Conservation (phyloP, 2,888 invertebrate species). For the Parnassius apollo region DNA sequence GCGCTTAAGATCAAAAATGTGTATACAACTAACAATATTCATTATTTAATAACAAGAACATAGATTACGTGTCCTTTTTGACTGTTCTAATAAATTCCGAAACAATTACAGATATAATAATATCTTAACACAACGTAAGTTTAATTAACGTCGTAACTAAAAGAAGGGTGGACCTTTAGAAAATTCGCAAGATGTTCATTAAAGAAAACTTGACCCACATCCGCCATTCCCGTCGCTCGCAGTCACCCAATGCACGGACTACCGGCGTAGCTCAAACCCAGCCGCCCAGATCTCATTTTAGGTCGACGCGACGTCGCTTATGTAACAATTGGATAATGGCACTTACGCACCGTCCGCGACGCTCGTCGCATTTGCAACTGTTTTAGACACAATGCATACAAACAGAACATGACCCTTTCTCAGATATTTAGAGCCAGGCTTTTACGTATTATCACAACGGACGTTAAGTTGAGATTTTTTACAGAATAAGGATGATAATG, state of each 20-base stretch:
- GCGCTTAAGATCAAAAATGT: too few relatives aligned
- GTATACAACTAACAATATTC: too few relatives aligned
- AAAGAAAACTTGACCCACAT: constrained; percentile 21
- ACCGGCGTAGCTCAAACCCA: background rate
- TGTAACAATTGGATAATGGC: constrained; percentile 22
- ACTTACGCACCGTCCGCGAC: constrained; percentile 5
- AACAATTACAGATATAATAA: too few relatives aligned
- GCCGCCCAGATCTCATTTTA: constrained; percentile 9
- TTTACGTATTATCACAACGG: background rate
- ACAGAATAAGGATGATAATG: too few relatives aligned
- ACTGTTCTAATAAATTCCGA: too few relatives aligned
- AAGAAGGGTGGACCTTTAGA: too few relatives aligned
- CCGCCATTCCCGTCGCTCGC: background rate
- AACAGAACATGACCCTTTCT: constrained; percentile 4
- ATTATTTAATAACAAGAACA: too few relatives aligned
- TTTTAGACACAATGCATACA: constrained; percentile 9
- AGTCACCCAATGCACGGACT: background rate
- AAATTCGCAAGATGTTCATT: background rate
- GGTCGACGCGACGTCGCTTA: constrained; percentile 11
- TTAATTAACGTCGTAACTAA: too few relatives aligned
- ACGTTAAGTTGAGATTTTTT: too few relatives aligned
- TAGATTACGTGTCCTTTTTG: too few relatives aligned
- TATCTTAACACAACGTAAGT: too few relatives aligned
- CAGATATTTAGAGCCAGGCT: background rate
- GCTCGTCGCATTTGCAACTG: constrained; percentile 7